Conservation (phyloP, 2,797 vertebrate species). For the Notolepis coatsorum region DNA sequence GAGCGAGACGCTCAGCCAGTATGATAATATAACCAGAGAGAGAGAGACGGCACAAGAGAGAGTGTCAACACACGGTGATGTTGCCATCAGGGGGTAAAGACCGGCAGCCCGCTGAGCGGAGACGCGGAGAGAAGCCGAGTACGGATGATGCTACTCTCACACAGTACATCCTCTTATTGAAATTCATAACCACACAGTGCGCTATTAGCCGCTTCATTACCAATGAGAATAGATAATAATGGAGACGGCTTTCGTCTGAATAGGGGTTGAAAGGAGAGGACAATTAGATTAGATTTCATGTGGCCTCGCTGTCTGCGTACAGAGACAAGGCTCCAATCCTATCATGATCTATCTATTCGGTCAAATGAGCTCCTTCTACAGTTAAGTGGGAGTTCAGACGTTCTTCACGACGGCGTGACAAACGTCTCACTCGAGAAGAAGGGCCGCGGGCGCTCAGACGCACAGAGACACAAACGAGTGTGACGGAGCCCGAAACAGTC, state of each 20-base stretch:
- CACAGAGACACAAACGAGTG: constrained; percentile 43
- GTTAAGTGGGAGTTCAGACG: constrained; percentile 43
- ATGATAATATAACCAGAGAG: too few relatives aligned
- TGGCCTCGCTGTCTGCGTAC: constrained; percentile 44
- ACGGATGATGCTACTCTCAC: constrained; percentile 26
- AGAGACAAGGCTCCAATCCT: constrained; percentile 50
- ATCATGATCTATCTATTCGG: constrained; percentile 67
- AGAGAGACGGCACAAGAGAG: too few relatives aligned
- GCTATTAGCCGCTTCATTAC: constrained; percentile 16
- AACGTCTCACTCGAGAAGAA: constrained; percentile 62
- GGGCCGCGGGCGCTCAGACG: constrained; percentile 38
- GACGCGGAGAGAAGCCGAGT: constrained; percentile 27
- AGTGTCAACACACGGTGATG: too few relatives aligned
- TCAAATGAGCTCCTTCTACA: constrained; percentile 59
- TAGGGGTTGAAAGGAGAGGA: constrained; percentile 39
- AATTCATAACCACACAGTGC: constrained; percentile 42
- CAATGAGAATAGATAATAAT: constrained; percentile 55
- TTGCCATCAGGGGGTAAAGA: too few relatives aligned
- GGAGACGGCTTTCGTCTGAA: constrained; percentile 46
- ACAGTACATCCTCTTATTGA: constrained; percentile 29
- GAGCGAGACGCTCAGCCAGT: too few relatives aligned
- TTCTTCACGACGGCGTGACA: constrained; percentile 51
- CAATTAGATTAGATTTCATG: constrained; percentile 47
- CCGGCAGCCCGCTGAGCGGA: not conserved
- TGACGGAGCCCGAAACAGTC: too few relatives aligned